Percentiles rank a stretch among this genome's conserved stretches.
These are phyloP conservation scores for Calypte anna DNA, from an alignment of 2,113 vertebrate species.

Conservation along the genomic window DNA sequence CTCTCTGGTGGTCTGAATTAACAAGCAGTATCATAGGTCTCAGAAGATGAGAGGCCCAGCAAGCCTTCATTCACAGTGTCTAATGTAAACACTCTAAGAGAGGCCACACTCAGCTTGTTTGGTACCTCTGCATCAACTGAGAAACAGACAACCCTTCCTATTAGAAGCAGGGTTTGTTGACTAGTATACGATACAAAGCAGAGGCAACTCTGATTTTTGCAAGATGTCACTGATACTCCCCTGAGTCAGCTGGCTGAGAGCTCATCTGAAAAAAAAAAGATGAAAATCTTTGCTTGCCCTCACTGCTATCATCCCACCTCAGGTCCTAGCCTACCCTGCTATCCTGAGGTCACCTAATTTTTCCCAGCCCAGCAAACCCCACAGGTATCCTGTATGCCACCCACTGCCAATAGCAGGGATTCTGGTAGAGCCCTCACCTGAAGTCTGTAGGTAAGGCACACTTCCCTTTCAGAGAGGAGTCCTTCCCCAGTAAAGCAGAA, in stretches of 20 bases:
- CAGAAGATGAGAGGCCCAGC: not conserved
- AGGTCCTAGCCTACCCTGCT: not conserved
- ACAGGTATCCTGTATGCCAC: not conserved
- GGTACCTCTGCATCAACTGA: not conserved
- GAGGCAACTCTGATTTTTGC: not conserved
- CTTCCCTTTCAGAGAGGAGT: not conserved
- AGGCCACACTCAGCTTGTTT: conserved; percentile 43
- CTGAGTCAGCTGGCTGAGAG: not conserved
- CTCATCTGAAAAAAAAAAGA: not conserved
- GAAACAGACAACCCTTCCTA: not conserved
- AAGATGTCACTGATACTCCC: not conserved
- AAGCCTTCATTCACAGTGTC: not conserved
- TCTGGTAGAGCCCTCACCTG: not conserved
- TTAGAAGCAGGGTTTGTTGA: not conserved
- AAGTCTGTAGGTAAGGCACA: not conserved
- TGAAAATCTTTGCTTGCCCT: not conserved
- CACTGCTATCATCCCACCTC: not conserved
- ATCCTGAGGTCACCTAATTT: not conserved
- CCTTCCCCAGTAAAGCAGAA: not conserved
- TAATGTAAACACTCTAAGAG: conserved; percentile 42
- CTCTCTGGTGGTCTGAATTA: not conserved
- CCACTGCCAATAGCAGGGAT: too few relatives aligned
- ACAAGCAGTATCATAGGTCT: not conserved
- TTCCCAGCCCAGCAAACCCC: not conserved
- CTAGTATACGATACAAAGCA: not conserved